Evolutionary conservation across 1,140 invertebrate genomes (phyloP), one percentile per base, ranked within the genome.

Genomic region (Papilio aristodemus): DNA sequence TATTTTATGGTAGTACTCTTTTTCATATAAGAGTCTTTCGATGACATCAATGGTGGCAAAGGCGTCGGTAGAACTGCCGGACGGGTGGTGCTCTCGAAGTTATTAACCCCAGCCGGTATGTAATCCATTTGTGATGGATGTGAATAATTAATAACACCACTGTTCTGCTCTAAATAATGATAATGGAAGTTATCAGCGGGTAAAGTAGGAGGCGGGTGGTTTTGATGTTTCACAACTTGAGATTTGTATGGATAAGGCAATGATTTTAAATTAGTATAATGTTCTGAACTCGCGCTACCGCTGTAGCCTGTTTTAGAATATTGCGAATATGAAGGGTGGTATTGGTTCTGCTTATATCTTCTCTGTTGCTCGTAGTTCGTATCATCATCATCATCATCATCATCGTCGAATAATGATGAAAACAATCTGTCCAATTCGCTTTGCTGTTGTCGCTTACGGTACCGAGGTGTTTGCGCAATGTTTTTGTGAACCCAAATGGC

Each of bases 401-500:
- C 80, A 10, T 81, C 82, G 67, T 81, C 82, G 66, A 91, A 90
- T 13, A 89, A 54, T 13, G 87, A 86, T 9, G 83, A 85, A 73
- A 90, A 91, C 59, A 91, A 75, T 72, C 86, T 81, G 43, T 91
- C 86, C 58, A 89, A 75, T 37, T 81, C 81, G 46, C 77, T 78
- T 27, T 73, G 75, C 36, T 82, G 71, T 32, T 79, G 81, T 46
- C 78, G 76, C 17, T 71, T 82, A 32, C 80, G 77, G 17, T 74
- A 68, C 50, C 75, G 71, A 71, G 71, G 73, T 25, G 72, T 69
- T 27, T 84, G 83, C 19, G 69, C 78, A 68, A 91, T 86, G 68
- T 91, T 91, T 73, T 80, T 90, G 69, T 91, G 89, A 50, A 89
- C 75, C 89, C 89, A 91, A 46, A 91, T 73, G 0, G 87, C 83